Evolutionary conservation across 2,113 vertebrate species (phyloP), one percentile per base, ranked within the genome.

Genomic region (Cyprinodon variegatus): DNA sequence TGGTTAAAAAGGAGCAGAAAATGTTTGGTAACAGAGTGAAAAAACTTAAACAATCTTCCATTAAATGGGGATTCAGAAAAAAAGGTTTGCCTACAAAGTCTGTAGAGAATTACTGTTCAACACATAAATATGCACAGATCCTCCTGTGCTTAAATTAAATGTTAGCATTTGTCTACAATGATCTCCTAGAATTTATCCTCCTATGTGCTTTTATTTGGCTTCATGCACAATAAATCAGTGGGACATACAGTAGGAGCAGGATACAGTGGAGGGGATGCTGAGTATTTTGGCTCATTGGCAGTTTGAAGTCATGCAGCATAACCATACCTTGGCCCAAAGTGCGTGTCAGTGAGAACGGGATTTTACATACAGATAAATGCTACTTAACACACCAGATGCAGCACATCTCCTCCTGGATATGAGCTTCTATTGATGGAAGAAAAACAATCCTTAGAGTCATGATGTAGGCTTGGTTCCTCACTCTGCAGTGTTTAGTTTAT

Each of bases 321-420:
- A 74, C 85, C 62, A 84, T 66, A 86, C 77, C 20, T 62, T 84
- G 75, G 76, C 83, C 84, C 79, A 86, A 92, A 88, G 89, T 92
- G 88, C 84, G 74, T 76, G 61, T 79, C 63, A 85, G 82, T 87
- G 78, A 86, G 72, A 81, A 74, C 72, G 89, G 82, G 60, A 78
- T 80, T 73, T 67, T 40, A 82, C 70, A 81, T 60, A 76, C 77
- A 78, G 71, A 46, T 63, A 82, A 83, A 85, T 39, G 75, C 74
- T 78, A 83, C 62, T 67, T 45, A 38, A 78, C 64, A 79, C 65
- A 61, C 59, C 13, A 45, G 69, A 40, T 72, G 63, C 50, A 59
- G 63, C 22, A 9, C 10, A 53, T 22, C 43, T 66, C 17, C 11
- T 74, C 37, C 53, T 65, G 62, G 72, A 67, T 65, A 29, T 73